These are phyloP conservation scores for Bombus soroeensis DNA, from an alignment of 1,140 invertebrate species.

Conservation along the genomic window DNA sequence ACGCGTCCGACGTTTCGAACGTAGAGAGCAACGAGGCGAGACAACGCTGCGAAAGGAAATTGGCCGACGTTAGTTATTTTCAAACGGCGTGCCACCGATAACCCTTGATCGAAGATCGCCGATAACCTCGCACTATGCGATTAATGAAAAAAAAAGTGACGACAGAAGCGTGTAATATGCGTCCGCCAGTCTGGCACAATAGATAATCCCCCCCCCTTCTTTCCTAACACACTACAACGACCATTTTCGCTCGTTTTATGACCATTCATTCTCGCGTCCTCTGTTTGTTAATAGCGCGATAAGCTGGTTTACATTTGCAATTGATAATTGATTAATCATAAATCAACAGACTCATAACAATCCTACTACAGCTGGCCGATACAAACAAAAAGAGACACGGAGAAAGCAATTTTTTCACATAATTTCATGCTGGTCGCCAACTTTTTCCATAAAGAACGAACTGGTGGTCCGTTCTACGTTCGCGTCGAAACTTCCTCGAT, in stretches of 20 bases:
- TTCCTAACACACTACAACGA: neutral
- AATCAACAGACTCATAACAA: neutral
- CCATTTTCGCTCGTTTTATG: neutral
- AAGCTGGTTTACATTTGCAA: slow-evolving; percentile 13
- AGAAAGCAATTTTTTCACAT: rapidly evolving
- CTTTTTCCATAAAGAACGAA: neutral
- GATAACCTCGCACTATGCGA: slow-evolving; percentile 30
- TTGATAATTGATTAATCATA: slow-evolving; percentile 25
- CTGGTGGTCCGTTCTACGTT: too few species aligned
- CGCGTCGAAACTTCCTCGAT: neutral
- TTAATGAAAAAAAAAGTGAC: slow-evolving; percentile 23
- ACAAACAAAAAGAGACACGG: neutral
- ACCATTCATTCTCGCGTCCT: too few species aligned
- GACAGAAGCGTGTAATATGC: slow-evolving; percentile 39
- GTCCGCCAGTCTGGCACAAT: neutral
- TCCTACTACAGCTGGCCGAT: neutral
- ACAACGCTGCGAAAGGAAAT: neutral
- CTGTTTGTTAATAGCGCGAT: slow-evolving; percentile 6
- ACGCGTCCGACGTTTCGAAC: neutral
- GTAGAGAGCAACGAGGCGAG: neutral
- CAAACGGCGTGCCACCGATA: slow-evolving; percentile 4
- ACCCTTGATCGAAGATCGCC: slow-evolving; percentile 27
- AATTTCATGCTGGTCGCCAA: neutral
- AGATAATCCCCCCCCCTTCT: slow-evolving; percentile 12
- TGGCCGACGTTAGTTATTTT: slow-evolving; percentile 20